phyloP scores from a whole-genome alignment of 2,113 vertebrate species.

The Setophaga petechia region DNA sequence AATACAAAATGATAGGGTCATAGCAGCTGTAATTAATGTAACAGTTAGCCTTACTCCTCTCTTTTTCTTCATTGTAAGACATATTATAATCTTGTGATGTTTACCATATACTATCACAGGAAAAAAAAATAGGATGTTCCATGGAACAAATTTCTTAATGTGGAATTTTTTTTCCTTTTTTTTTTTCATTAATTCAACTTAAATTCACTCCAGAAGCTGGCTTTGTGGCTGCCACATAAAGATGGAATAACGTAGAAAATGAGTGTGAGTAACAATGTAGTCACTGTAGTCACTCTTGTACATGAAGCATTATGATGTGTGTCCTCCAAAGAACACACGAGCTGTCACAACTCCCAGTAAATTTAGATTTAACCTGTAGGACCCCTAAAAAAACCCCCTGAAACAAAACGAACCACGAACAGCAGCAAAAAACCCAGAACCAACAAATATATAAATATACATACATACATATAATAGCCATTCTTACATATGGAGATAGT shows the following conservation, averaged over 20 bases:
- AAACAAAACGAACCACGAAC: background rate
- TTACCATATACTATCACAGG: background rate
- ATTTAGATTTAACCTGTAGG: background rate
- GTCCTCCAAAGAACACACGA: background rate
- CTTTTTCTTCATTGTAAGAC: background rate
- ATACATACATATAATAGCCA: background rate
- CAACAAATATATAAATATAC: background rate
- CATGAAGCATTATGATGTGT: background rate
- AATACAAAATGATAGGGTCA: background rate
- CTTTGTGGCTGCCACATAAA: background rate
- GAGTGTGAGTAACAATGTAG: rapidly evolving
- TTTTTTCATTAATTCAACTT: background rate
- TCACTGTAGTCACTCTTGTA: too few relatives aligned
- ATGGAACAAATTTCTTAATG: background rate
- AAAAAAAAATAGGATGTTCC: background rate
- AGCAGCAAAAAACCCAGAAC: background rate
- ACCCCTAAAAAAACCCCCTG: background rate
- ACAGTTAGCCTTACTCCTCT: background rate
- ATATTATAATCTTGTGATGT: background rate
- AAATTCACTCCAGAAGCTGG: background rate
- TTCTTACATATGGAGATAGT: background rate
- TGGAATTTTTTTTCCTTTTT: background rate
- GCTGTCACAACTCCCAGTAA: background rate
- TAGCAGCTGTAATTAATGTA: background rate
- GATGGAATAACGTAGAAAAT: background rate